These are phyloP conservation scores for Caenorhabditis uteleia DNA, from an alignment of 2,888 invertebrate genomes.

Conservation along the genomic window DNA sequence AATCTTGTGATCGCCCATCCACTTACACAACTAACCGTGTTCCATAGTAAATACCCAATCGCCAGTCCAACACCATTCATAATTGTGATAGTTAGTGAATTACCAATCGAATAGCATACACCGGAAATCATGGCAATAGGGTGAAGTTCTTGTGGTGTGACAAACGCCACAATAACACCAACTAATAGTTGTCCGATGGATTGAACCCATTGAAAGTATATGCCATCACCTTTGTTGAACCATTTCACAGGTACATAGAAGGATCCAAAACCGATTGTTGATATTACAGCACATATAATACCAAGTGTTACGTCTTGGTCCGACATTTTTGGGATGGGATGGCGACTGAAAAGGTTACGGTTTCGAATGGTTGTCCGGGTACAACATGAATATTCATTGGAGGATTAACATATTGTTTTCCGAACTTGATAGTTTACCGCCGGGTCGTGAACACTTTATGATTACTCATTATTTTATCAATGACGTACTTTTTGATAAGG, in stretches of 20 bases:
- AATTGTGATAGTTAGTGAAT: conserved; percentile 41
- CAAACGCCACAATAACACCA: conserved; percentile 31
- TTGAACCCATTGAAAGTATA: conserved; percentile 52
- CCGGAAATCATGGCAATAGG: conserved; percentile 43
- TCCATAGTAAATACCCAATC: conserved; percentile 51
- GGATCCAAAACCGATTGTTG: conserved; percentile 43
- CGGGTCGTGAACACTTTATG: no score
- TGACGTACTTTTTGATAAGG: no score
- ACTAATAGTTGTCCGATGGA: conserved; percentile 41
- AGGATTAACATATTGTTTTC: not conserved
- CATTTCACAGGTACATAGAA: conserved; percentile 47
- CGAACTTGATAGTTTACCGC: no score
- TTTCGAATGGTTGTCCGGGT: not conserved
- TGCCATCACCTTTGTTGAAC: conserved; percentile 49
- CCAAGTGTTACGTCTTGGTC: conserved; percentile 42
- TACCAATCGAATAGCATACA: conserved; percentile 45
- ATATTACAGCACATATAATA: conserved; percentile 30
- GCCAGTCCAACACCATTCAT: conserved; percentile 55
- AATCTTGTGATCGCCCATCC: conserved; percentile 53
- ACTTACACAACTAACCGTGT: conserved; percentile 42
- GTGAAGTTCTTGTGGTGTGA: conserved; percentile 20
- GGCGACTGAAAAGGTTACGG: not conserved
- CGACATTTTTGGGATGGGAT: conserved; percentile 13
- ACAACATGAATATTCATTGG: not conserved
- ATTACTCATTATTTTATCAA: no score